These are phyloP conservation scores for Adoxophyes honmai DNA, from an alignment of 1,140 invertebrate genomes.

Conservation along the genomic window DNA sequence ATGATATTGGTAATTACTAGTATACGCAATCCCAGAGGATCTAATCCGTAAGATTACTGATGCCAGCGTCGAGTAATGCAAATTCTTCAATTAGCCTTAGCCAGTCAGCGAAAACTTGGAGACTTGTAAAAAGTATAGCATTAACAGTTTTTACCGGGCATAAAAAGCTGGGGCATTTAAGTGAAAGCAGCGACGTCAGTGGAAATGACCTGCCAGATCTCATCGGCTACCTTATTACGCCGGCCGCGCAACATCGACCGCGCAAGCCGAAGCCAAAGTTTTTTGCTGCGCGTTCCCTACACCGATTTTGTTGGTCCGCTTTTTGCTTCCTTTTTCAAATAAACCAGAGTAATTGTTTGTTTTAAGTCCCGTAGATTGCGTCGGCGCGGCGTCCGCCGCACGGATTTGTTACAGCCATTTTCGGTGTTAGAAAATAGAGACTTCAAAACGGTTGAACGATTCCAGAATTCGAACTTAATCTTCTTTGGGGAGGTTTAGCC, in stretches of 20 bases:
- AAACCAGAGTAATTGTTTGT: constrained; percentile 74
- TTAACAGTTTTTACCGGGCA: constrained; percentile 2
- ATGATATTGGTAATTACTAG: constrained; percentile 8
- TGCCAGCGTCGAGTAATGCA: background rate
- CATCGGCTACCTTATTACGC: constrained; percentile 54
- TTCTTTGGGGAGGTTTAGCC: constrained; percentile 21
- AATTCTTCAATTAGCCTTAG: background rate
- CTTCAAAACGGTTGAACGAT: constrained; percentile 55
- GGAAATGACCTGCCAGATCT: constrained; percentile 31
- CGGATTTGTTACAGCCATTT: constrained; percentile 67
- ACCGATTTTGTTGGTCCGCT: constrained; percentile 67
- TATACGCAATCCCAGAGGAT: background rate
- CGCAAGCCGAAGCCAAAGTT: constrained; percentile 39
- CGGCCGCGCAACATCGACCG: constrained; percentile 39
- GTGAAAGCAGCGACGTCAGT: constrained; percentile 22
- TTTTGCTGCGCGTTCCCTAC: constrained; percentile 61
- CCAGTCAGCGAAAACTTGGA: background rate
- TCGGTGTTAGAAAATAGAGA: constrained; percentile 62
- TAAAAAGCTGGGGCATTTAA: constrained; percentile 11
- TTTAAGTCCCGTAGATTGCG: constrained; percentile 67
- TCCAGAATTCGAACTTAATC: constrained; percentile 25
- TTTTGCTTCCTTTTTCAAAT: constrained; percentile 69
- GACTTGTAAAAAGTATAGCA: background rate
- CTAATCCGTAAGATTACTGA: constrained; percentile 6
- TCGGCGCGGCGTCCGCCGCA: constrained; percentile 34